Conservation (phyloP, 92 coral and sea anemone genomes). For the Porites divaricata region DNA sequence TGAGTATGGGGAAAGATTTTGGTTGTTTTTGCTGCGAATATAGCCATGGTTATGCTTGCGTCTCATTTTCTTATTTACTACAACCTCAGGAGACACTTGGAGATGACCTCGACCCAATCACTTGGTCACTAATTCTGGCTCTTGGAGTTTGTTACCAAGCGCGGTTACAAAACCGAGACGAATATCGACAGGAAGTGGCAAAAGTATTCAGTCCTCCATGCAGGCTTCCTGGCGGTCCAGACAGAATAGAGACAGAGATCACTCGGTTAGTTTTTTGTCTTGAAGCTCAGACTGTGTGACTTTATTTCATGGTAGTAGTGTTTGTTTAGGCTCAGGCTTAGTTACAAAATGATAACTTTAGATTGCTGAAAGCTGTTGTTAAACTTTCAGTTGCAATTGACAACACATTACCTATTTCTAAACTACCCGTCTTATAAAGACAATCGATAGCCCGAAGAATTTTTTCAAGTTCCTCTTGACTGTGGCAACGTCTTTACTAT, state of each 20-base stretch:
- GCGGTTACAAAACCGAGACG: slow-evolving; percentile 25
- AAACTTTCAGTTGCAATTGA: no score
- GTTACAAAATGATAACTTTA: no score
- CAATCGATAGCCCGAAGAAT: no score
- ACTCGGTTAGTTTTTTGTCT: slow-evolving; percentile 23
- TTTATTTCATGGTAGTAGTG: no score
- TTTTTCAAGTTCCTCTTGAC: no score
- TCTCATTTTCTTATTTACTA: background rate
- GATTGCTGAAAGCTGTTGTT: no score
- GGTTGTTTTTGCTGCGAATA: no score
- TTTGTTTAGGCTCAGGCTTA: no score
- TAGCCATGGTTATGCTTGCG: background rate
- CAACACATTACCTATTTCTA: no score
- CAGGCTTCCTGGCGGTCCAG: slow-evolving; percentile 52
- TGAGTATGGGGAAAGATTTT: background rate
- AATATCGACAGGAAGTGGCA: slow-evolving; percentile 50
- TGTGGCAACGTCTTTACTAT: no score
- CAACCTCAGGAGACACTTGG: slow-evolving; percentile 2
- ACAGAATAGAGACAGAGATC: slow-evolving; percentile 47
- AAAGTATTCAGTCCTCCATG: slow-evolving; percentile 27
- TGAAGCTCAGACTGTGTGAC: no score
- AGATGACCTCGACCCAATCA: slow-evolving; percentile 37
- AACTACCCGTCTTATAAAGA: no score
- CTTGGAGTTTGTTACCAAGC: slow-evolving; percentile 74
- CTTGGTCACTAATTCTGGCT: slow-evolving; percentile 56